Percentiles rank a stretch among this genome's conserved stretches.
phyloP scores from a whole-genome alignment of 2,888 invertebrate species.

The Chrysolina oricalcia region DNA sequence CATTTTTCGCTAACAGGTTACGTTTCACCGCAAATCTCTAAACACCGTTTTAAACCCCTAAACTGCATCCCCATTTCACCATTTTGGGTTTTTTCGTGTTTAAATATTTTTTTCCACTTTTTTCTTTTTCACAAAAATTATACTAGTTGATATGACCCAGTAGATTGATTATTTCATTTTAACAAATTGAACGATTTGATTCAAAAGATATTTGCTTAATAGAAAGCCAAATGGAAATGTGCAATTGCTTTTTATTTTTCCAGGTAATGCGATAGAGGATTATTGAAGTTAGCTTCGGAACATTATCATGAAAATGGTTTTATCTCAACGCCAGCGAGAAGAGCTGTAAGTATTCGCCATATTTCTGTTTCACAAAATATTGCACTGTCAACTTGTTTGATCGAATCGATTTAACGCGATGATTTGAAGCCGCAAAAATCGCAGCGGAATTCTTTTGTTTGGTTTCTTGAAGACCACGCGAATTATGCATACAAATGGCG shows the following conservation, averaged over 20 bases:
- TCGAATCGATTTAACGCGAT: not conserved
- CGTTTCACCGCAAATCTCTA: no score
- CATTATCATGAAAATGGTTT: conserved; percentile 96
- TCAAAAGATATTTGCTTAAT: no score
- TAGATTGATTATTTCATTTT: no score
- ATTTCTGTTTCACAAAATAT: not conserved
- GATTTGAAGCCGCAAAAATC: conserved; percentile 26
- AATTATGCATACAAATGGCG: not conserved
- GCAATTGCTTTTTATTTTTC: conserved; percentile 51
- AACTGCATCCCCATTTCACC: no score
- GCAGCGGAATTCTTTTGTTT: conserved; percentile 1
- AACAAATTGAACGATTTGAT: no score
- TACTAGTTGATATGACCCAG: no score
- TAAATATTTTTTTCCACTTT: no score
- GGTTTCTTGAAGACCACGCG: conserved; percentile 18
- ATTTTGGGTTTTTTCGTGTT: no score
- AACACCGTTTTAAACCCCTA: no score
- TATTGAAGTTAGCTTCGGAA: conserved; percentile 66
- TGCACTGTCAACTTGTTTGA: conserved; percentile 1
- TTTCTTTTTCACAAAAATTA: no score
- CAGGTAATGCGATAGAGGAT: conserved; percentile 68
- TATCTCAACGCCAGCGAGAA: conserved; percentile 99
- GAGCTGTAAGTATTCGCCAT: conserved; percentile 88
- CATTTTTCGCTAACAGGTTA: no score
- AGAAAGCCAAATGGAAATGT: no score